Evolutionary conservation across 2,888 invertebrate species (phyloP), one percentile per base, ranked within the genome.

Genomic region (Drosophila neoperkinsi): DNA sequence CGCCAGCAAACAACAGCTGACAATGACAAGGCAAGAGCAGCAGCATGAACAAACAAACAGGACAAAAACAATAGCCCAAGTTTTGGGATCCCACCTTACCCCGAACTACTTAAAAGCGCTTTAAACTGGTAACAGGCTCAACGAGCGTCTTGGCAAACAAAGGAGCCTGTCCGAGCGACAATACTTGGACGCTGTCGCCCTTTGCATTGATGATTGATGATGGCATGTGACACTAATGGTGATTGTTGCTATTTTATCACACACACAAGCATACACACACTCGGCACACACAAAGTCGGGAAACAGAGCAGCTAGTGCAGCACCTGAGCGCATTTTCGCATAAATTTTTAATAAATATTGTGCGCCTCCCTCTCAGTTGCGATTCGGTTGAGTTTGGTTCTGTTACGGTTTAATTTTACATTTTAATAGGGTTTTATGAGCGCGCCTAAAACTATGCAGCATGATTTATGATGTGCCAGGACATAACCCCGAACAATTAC

Each of bases 201-300:
- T 74, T 71, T 67, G 65, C 59, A 74, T 82, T 80, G 77, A 91
- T 90, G 91, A 90, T 90, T 90, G 91, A 90, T 90, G 91, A 90
- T 79, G 79, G 70, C 81, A 63, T 77, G 77, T 90, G 91, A 91
- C 91, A 90, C 88, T 91, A 90, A 90, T 91, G 90, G 91, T 84
- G 88, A 91, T 91, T 90, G 90, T 91, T 90, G 90, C 82, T 84
- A 72, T 86, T 91, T 90, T 90, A 90, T 90, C 90, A 91, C 79
- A 84, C 71, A 79, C 60, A 72, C 69, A 59, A 36, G 49, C 50
- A 65, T 16, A 31, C 28, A 28, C 21, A 62, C 49, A 36, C 13
- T 36, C 16, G 31, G 1, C 16, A n/a, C 46, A 36, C 50, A 13
- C 13, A 52, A 2, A 25, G 52, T 41, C 36, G 53, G 30, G n/a